Base-by-base conservation (phyloP, 2,888 invertebrate genomes). In the Pristionchus japonicus region DNA sequence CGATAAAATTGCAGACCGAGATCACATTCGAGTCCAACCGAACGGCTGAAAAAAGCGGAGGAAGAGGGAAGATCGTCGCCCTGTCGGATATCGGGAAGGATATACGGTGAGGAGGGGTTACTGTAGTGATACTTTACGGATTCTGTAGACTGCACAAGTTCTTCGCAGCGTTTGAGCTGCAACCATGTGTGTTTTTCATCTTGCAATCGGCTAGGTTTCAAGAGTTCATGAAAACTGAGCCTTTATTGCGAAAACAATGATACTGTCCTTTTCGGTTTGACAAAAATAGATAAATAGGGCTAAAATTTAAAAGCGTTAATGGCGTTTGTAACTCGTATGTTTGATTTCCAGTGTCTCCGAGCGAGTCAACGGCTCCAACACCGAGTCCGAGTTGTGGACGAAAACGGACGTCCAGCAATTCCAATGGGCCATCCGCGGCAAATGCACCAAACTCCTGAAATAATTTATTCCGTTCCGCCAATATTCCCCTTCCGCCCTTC, bases 371-470 rank as follows among this genome's bases (percentile, higher is more conserved):
- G 92, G 92, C 7, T 89, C 89, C 6, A 88, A 90, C 4, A 89
- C 89, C 27, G 91, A 92, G 20, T 89, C 91, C 11, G 93, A 93
- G 74, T 57, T 92, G n/a, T 93, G 93, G 93, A 90, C 90, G 15
- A 93, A 93, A 83, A 92, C 92, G 40, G 92, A 92, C 82, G 90
- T 93, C 86, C 90, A 91, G 80, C 93, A 93, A 88, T 92, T 93
- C 87, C 90, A 91, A 82, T 93, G 92, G 93, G 93, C 92, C 23
- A 92, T 93, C 43, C 89, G 93, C 31, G 93, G 92, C 82, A 92
- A 92, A 57, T 92, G 92, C 74, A 91, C 91, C 77, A 92, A 92
- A 47, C 83, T 88, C 9, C 89, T 91, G 27, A 89, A 90, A 82
- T 87, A 77, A 27, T 43, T 4, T 43, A 20, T 77, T 77, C 43